phyloP scores from a whole-genome alignment of 2,888 invertebrate genomes.

The Cremastobaeus sp. region DNA sequence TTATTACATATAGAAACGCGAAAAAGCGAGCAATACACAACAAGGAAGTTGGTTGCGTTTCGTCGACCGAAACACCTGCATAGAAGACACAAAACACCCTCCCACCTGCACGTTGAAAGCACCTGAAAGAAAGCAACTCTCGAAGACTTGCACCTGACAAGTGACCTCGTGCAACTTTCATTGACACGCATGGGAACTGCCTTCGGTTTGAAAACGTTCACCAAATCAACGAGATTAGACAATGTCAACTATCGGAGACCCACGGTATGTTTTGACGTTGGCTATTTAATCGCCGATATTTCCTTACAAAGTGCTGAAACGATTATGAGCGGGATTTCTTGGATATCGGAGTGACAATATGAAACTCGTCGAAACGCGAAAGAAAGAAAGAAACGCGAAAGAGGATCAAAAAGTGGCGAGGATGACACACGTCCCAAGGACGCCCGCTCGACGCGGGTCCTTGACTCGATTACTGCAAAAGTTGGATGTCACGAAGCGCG shows the following conservation, averaged over 20 bases:
- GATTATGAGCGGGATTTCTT: too few relatives aligned
- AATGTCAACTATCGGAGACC: too few relatives aligned
- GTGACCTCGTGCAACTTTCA: conserved; percentile 21
- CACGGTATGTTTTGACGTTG: too few relatives aligned
- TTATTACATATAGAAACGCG: conserved; percentile 42
- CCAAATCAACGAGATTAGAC: too few relatives aligned
- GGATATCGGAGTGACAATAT: too few relatives aligned
- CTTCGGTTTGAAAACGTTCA: neutral
- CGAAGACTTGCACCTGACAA: conserved; percentile 60
- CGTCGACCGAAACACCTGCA: conserved; percentile 68
- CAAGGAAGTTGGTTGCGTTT: conserved; percentile 66
- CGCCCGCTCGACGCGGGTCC: conserved; percentile 57
- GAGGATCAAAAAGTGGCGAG: conserved; percentile 51
- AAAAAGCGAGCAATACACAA: conserved; percentile 40
- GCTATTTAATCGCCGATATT: too few relatives aligned
- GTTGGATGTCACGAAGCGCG: conserved; percentile 55
- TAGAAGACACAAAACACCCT: conserved; percentile 49
- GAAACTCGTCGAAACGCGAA: conserved; percentile 18
- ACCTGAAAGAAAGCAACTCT: conserved; percentile 68
- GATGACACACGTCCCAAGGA: conserved; percentile 60
- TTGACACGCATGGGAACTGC: conserved; percentile 18
- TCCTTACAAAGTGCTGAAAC: too few relatives aligned
- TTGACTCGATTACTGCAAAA: conserved; percentile 62
- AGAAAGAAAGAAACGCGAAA: conserved; percentile 51
- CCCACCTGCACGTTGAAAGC: conserved; percentile 70